Evolutionary conservation across 2,113 vertebrate genomes (phyloP), one percentile per base, ranked within the genome.

Genomic region (Rhinolophus ferrumequinum): DNA sequence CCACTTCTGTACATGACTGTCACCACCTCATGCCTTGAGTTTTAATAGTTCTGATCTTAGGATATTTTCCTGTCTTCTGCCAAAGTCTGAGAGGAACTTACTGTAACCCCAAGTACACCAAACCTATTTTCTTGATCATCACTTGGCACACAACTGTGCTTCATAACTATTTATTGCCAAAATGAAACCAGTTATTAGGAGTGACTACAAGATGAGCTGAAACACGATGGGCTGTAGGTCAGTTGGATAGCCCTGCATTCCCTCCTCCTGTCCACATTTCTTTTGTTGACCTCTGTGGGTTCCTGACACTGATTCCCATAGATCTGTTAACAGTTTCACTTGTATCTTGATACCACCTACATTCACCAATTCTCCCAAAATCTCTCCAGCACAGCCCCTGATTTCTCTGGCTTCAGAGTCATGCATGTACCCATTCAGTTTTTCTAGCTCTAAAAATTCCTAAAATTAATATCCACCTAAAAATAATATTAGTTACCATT

Each of bases 381-480:
- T 52, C 1, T 97, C 33, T 22, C 10, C 5, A 67, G 16, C 47
- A 52, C 9, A 69, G 19, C 1, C 19, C n/a, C 21, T 50, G 4
- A 24, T 58, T 47, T 90, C 50, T 92, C 52, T 75, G 66, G 26
- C 10, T 81, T 38, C 62, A 95, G 88, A 76, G 38, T 58, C 18
- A 12, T 81, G 13, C 41, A 79, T 24, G 76, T 91, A 90, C 58
- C n/a, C 56, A 62, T n/a, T 95, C n/a, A 24, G 33, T 75, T 79
- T 52, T 94, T 93, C 38, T 60, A 84, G 12, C 24, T 95, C 38
- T 90, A 95, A 94, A 95, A 66, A 41, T 60, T 84, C 21, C 28
- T 66, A 56, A 86, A 79, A 70, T 95, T 70, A 84, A 60, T 73
- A 93, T 8, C 16, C 50, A 94, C 8, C 15, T 66, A 72, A 66